phyloP scores from a whole-genome alignment of 1,140 invertebrate genomes.

The Rhysida immarginata region DNA sequence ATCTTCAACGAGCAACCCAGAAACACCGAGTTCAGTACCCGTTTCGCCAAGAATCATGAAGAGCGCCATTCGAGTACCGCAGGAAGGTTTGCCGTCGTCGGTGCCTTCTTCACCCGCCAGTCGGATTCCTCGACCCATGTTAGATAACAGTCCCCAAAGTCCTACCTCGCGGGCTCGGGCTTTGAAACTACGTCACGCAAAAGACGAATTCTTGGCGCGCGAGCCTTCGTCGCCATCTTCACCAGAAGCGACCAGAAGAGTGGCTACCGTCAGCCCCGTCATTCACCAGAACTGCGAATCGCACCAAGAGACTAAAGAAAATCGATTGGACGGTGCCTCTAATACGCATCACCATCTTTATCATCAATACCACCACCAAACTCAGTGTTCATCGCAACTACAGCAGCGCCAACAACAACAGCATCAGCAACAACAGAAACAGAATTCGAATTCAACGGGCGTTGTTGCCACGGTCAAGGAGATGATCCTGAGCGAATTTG shows the following conservation, averaged over 20 bases:
- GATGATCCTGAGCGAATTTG: conserved; percentile 23
- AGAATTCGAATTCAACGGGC: too few relatives aligned
- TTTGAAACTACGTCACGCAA: conserved; percentile 40
- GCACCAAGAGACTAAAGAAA: too few relatives aligned
- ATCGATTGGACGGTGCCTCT: too few relatives aligned
- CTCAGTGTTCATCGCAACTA: too few relatives aligned
- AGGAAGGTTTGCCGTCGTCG: background rate
- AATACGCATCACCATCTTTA: too few relatives aligned
- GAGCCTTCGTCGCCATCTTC: conserved; percentile 5
- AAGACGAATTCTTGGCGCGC: conserved; percentile 41
- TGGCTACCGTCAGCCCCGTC: conserved; percentile 3
- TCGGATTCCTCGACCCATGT: background rate
- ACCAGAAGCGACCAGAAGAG: conserved; percentile 1
- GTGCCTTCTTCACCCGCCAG: background rate
- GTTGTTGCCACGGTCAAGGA: conserved; percentile 18
- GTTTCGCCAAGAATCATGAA: background rate
- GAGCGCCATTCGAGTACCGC: background rate
- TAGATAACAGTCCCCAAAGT: conserved; percentile 6
- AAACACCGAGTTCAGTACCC: background rate
- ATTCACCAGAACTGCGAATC: background rate
- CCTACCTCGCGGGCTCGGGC: conserved; percentile 26
- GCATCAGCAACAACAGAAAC: too few relatives aligned
- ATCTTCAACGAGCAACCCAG: background rate
- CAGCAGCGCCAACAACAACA: too few relatives aligned
- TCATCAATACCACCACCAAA: too few relatives aligned